These are phyloP conservation scores for Arrhopalites spinosus DNA, from an alignment of 2,888 invertebrate genomes.

Conservation along the genomic window DNA sequence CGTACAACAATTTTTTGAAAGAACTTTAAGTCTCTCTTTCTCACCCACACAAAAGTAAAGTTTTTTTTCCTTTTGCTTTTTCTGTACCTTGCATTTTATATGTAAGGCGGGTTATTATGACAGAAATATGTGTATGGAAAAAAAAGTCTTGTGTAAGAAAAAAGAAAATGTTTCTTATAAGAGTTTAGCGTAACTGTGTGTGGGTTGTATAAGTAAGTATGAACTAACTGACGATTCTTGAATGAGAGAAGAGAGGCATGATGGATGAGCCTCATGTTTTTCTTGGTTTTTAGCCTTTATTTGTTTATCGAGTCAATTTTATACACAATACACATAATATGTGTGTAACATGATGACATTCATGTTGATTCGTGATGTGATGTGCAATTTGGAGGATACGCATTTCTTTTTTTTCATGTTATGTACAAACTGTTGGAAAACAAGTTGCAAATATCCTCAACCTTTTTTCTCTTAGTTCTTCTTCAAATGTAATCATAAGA, in stretches of 20 bases:
- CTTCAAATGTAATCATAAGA: no score
- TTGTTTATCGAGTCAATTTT: slow-evolving; percentile 8
- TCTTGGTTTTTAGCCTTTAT: background rate
- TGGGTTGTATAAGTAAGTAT: slow-evolving; percentile 15
- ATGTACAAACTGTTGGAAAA: no score
- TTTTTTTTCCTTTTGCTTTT: no score
- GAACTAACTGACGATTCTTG: slow-evolving; percentile 27
- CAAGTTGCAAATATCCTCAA: no score
- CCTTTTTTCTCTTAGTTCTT: no score
- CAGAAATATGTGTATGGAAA: background rate
- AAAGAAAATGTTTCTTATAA: background rate
- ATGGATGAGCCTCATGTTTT: slow-evolving; percentile 29
- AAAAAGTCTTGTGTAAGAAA: background rate
- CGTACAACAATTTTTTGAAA: background rate
- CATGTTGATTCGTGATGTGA: no score
- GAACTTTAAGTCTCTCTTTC: background rate
- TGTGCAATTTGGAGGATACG: no score
- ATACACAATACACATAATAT: no score
- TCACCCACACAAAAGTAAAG: background rate
- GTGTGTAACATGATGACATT: no score
- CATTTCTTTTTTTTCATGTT: no score
- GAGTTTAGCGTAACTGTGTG: slow-evolving; percentile 15
- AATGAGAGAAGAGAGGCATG: slow-evolving; percentile 36
- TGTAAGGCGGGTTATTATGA: background rate
- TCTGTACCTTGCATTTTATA: background rate